Conservation (phyloP, 1,140 invertebrate species). For the Listronotus oregonensis region DNA sequence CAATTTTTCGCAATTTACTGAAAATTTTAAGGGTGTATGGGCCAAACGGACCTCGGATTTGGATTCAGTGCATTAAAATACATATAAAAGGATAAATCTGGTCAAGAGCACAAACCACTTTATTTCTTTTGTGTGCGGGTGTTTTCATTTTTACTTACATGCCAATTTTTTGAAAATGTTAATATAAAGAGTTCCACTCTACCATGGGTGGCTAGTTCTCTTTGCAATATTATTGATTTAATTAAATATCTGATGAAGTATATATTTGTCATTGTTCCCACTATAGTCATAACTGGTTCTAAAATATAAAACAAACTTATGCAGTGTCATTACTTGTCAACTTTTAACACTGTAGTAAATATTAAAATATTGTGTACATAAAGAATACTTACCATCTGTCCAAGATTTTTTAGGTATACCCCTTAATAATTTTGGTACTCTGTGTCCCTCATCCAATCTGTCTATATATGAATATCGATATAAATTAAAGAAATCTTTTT, state of each 20-base stretch:
- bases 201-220: conserved; percentile 39
- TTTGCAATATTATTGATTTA: conserved; percentile 45
- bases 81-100: too few relatives aligned
- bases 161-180: conserved; percentile 44
- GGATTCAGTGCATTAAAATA: too few relatives aligned
- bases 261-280: conserved; percentile 44
- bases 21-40: too few relatives aligned
- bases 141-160: conserved; percentile 43
- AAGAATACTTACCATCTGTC: conserved; percentile 45
- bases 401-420: conserved; percentile 48
- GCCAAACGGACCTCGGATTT: too few relatives aligned
- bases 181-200: conserved; percentile 47
- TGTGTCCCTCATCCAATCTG: conserved; percentile 43
- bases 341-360: too few relatives aligned
- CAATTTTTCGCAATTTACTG: too few relatives aligned
- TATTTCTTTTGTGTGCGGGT: too few relatives aligned
- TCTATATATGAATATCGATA: conserved; percentile 42
- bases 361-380: too few relatives aligned
- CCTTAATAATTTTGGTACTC: conserved; percentile 45
- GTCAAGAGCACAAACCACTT: too few relatives aligned
- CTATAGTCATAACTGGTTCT: conserved; percentile 47
- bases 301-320: conserved; percentile 11
- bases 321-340: too few relatives aligned
- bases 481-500: conserved; percentile 46
- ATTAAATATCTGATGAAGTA: conserved; percentile 47